Conservation (phyloP, 2,797 vertebrate species). For the Spinibarbus caldwelli region DNA sequence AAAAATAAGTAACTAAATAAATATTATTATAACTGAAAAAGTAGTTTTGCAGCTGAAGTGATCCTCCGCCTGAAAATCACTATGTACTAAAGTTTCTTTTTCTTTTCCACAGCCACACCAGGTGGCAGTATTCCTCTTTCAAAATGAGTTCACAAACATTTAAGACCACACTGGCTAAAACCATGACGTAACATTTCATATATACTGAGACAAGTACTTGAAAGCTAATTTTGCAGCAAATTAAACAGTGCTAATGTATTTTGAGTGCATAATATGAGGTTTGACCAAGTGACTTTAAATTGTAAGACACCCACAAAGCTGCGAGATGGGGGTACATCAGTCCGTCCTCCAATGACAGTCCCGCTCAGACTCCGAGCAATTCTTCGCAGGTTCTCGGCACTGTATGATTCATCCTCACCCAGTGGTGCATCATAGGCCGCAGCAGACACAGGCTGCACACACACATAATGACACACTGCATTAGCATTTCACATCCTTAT, state of each 20-base stretch:
- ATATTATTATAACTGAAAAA: neutral
- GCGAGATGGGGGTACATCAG: conserved; percentile 77
- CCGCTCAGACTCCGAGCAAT: conserved; percentile 86
- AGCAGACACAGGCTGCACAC: conserved; percentile 44
- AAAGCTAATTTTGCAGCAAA: neutral
- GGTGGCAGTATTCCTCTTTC: conserved; percentile 43
- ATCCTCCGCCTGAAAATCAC: neutral
- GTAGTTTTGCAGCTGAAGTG: neutral
- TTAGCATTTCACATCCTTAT: conserved; percentile 35
- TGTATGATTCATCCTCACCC: conserved; percentile 82
- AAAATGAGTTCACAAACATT: too few relatives aligned
- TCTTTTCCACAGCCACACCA: neutral
- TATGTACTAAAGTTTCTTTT: neutral
- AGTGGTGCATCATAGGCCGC: conserved; percentile 13
- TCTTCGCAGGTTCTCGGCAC: conserved; percentile 87
- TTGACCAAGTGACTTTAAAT: conserved; percentile 21
- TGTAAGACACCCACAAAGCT: conserved; percentile 80
- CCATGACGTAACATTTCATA: neutral
- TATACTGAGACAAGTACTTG: neutral
- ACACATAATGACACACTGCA: neutral
- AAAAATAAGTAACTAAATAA: neutral
- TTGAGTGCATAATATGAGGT: neutral
- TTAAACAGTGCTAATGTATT: conserved; percentile 3
- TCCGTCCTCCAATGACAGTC: conserved; percentile 76
- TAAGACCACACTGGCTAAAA: neutral